Percentiles rank a stretch among this genome's conserved stretches.
phyloP scores from a whole-genome alignment of 2,888 invertebrate genomes.

The Anoncus sp. region DNA sequence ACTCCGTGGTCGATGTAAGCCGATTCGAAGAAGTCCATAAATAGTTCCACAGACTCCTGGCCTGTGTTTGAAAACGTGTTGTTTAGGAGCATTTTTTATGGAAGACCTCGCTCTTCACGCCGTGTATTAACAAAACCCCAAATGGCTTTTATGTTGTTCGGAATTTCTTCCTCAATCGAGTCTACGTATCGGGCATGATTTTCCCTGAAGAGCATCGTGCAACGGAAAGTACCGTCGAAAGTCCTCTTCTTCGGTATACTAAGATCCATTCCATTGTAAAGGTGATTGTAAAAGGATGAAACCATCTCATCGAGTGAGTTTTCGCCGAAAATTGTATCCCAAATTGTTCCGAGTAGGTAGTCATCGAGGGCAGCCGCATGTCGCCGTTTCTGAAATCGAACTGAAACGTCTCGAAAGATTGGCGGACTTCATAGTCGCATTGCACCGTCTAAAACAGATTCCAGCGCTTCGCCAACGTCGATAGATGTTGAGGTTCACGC shows the following conservation, averaged over 20 bases:
- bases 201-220: too few species aligned
- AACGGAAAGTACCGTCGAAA: too few species aligned
- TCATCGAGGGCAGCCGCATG: background rate
- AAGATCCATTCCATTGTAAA: background rate
- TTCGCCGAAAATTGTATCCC: background rate
- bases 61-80: too few species aligned
- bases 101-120: too few species aligned
- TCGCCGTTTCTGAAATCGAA: background rate
- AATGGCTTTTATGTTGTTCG: too few species aligned
- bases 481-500: background rate
- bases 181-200: too few species aligned
- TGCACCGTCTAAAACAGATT: background rate
- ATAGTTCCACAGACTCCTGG: too few species aligned
- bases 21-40: too few species aligned
- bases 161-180: too few species aligned
- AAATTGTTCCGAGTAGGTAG: background rate
- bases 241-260: background rate
- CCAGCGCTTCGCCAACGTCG: background rate
- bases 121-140: too few species aligned
- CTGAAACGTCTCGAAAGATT: background rate
- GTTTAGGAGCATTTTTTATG: too few species aligned
- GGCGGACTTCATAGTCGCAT: background rate
- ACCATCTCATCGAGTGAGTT: background rate
- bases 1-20: too few species aligned
- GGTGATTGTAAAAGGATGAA: background rate